A percentile compares a stretch with the other conserved stretches of the same genome.
Evolutionary conservation across 1,140 invertebrate species (phyloP).

Genomic region (Mya arenaria): DNA sequence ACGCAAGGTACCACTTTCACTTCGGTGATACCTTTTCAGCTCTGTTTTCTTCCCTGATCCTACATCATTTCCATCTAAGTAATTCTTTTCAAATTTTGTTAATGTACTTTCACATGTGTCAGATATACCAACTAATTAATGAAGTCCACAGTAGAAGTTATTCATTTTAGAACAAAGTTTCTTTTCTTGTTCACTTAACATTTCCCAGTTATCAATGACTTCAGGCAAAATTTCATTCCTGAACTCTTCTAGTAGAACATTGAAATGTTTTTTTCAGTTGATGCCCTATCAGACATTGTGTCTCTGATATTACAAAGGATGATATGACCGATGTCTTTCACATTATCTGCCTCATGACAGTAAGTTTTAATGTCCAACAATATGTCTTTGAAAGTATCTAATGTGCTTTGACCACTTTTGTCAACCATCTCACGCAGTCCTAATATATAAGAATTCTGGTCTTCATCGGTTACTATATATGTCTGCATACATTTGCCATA

Average conservation of each 20-base stretch:
- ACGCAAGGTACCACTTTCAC: slow-evolving; percentile 42
- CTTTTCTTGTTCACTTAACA: slow-evolving; percentile 14
- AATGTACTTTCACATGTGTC: slow-evolving; percentile 26
- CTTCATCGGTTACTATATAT: slow-evolving; percentile 35
- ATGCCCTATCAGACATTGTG: slow-evolving; percentile 49
- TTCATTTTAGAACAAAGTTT: slow-evolving; percentile 41
- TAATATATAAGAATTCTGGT: slow-evolving; percentile 19
- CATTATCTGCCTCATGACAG: slow-evolving; percentile 17
- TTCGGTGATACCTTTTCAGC: slow-evolving; percentile 14
- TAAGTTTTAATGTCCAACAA: slow-evolving; percentile 25
- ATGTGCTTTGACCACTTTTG: slow-evolving; percentile 29
- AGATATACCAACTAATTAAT: slow-evolving; percentile 46
- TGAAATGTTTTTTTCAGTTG: slow-evolving; percentile 51
- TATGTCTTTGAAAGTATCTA: slow-evolving; percentile 54
- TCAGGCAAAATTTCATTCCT: slow-evolving; percentile 35
- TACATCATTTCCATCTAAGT: slow-evolving; percentile 16
- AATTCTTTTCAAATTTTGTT: slow-evolving; percentile 26
- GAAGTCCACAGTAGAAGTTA: slow-evolving; percentile 38
- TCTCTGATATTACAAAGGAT: slow-evolving; percentile 43
- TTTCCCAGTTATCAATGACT: slow-evolving; percentile 12
- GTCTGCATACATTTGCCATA: slow-evolving; percentile 50
- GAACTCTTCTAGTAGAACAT: slow-evolving; percentile 36
- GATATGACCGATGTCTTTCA: slow-evolving; percentile 29
- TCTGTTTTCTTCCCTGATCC: slow-evolving; percentile 1
- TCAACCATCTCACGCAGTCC: slow-evolving; percentile 51